Percentiles rank a stretch among this genome's conserved stretches.
Evolutionary conservation across 64 coral and sea anemone genomes (phyloP).

Genomic region (Pocillopora verrucosa): DNA sequence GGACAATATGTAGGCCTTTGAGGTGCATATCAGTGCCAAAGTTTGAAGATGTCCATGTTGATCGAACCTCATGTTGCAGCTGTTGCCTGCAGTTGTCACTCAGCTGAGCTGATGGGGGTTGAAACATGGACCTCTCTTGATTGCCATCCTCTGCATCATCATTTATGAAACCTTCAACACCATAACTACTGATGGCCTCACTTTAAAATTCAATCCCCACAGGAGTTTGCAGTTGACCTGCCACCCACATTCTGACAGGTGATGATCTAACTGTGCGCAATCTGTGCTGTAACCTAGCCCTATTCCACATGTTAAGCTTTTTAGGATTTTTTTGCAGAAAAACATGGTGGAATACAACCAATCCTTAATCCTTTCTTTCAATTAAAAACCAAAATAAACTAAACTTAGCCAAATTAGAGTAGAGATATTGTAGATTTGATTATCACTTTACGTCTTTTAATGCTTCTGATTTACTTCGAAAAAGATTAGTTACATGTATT

Average conservation of each 20-base stretch:
- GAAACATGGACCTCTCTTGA: conserved; percentile 46
- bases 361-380: too few relatives aligned
- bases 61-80: conserved; percentile 40
- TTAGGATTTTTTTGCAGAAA: conserved; percentile 56
- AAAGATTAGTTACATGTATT: too few relatives aligned
- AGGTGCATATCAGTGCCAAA: conserved; percentile 77
- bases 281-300: conserved; percentile 59
- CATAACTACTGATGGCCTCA: conserved; percentile 41
- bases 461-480: too few relatives aligned
- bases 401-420: too few relatives aligned
- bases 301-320: conserved; percentile 53
- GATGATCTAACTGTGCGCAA: conserved; percentile 60
- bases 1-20: conserved; percentile 16
- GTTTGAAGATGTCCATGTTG: conserved; percentile 61
- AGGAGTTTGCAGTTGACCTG: conserved; percentile 68
- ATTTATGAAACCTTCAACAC: conserved; percentile 67
- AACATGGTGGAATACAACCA: too few relatives aligned
- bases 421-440: too few relatives aligned
- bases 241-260: conserved; percentile 58
- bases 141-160: conserved; percentile 17
- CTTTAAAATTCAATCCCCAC: conserved; percentile 36
- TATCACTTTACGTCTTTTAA: too few relatives aligned
- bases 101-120: conserved; percentile 18
- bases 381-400: too few relatives aligned
- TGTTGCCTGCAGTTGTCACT: conserved; percentile 43